phyloP scores from a whole-genome alignment of 2,888 invertebrate species.

The Campoletis raptor region DNA sequence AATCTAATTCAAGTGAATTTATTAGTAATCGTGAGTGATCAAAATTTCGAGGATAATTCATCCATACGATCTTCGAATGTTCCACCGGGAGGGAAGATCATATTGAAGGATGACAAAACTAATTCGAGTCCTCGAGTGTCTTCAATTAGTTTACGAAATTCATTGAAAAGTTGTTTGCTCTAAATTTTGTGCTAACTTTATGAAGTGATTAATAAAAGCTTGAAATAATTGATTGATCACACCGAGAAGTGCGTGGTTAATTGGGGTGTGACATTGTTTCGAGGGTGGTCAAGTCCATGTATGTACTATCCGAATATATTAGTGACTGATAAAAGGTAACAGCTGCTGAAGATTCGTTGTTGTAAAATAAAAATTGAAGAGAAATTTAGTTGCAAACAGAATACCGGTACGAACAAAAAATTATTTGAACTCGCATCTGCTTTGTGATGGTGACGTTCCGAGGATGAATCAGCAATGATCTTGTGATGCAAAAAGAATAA shows the following conservation, averaged over 20 bases:
- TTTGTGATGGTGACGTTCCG: neutral
- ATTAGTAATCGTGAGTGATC: neutral
- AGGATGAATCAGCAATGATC: constrained; percentile 3
- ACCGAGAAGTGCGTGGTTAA: neutral
- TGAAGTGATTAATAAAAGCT: neutral
- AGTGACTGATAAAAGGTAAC: neutral
- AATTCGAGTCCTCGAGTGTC: neutral
- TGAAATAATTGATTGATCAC: neutral
- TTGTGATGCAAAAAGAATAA: neutral
- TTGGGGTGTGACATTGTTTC: constrained; percentile 24
- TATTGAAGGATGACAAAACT: neutral
- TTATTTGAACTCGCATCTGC: neutral
- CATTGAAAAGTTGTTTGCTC: neutral
- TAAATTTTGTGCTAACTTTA: neutral
- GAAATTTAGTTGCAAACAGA: neutral
- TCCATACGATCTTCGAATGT: neutral
- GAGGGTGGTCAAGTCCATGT: neutral
- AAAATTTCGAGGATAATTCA: neutral
- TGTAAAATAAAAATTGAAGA: neutral
- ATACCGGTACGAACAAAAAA: neutral
- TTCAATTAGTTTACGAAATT: neutral
- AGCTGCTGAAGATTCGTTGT: neutral
- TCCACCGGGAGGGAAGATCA: neutral
- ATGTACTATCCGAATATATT: neutral
- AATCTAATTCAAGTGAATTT: neutral